These are phyloP conservation scores for Coelinius sp. DNA, from an alignment of 2,888 invertebrate genomes.

Conservation along the genomic window DNA sequence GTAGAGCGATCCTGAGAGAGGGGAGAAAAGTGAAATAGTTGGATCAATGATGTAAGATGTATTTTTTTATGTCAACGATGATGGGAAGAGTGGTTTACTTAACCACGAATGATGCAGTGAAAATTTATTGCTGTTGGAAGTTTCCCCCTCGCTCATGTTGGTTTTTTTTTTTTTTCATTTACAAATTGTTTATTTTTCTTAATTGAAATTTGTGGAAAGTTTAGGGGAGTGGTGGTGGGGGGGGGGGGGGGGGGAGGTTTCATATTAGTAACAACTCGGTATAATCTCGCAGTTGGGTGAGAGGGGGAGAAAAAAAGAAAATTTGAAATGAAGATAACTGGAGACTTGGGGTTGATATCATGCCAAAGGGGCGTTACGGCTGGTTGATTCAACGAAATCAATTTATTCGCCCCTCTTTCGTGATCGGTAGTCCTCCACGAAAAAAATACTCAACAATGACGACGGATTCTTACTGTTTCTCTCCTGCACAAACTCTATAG, in stretches of 20 bases:
- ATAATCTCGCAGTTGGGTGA: not conserved
- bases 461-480: conserved; percentile 38
- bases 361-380: conserved; percentile 68
- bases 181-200: not conserved
- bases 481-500: not conserved
- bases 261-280: conserved; percentile 4
- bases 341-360: conserved; percentile 69
- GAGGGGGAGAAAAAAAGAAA: conserved; percentile 37
- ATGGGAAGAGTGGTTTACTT: not conserved
- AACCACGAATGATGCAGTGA: conserved; percentile 5
- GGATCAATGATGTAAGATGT: conserved; percentile 3
- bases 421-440: not conserved
- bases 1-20: not conserved
- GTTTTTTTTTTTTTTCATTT: not conserved
- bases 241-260: not conserved
- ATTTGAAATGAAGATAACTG: conserved; percentile 71
- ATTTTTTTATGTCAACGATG: conserved; percentile 14
- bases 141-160: not conserved
- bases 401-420: conserved; percentile 65
- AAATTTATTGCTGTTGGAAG: not conserved
- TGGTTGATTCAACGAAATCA: conserved; percentile 70
- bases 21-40: not conserved
- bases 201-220: not conserved
- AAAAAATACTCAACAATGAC: conserved; percentile 12
- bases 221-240: not conserved